phyloP scores from a whole-genome alignment of 2,113 vertebrate genomes.

The Coryphaenoides rupestris region DNA sequence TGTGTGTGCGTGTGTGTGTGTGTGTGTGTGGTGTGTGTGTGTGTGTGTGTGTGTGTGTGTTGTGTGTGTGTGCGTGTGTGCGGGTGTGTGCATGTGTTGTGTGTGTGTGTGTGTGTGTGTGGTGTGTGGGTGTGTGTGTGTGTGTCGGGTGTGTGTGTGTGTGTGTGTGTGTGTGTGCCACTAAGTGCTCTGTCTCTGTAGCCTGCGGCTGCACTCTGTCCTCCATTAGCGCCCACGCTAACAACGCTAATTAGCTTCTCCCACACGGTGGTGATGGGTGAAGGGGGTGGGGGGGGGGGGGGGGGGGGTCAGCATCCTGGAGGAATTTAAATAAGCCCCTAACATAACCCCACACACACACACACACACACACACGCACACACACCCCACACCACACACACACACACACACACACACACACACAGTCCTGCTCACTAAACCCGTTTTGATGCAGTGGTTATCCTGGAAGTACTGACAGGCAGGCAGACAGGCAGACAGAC shows the following conservation, averaged over 20 bases:
- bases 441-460: too few relatives aligned
- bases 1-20: neutral
- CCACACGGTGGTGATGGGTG: too few relatives aligned
- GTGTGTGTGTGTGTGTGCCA: constrained; percentile 8
- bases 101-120: neutral
- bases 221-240: constrained; percentile 56
- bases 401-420: too few relatives aligned
- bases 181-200: constrained; percentile 43
- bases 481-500: neutral
- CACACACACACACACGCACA: constrained; percentile 24
- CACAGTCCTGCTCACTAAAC: too few relatives aligned
- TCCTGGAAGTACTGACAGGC: too few relatives aligned
- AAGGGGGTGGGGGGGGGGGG: too few relatives aligned
- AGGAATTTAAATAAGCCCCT: too few relatives aligned
- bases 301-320: too few relatives aligned
- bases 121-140: neutral
- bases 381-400: too few relatives aligned
- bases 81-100: neutral
- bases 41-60: neutral
- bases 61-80: neutral
- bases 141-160: constrained; percentile 7
- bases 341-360: too few relatives aligned
- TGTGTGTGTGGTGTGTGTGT: constrained; percentile 9
- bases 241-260: constrained; percentile 52
- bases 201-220: constrained; percentile 40